A percentile compares a stretch with the other conserved stretches of the same genome.
Conservation (phyloP, 2,113 vertebrate genomes). For the Columba janthina region DNA sequence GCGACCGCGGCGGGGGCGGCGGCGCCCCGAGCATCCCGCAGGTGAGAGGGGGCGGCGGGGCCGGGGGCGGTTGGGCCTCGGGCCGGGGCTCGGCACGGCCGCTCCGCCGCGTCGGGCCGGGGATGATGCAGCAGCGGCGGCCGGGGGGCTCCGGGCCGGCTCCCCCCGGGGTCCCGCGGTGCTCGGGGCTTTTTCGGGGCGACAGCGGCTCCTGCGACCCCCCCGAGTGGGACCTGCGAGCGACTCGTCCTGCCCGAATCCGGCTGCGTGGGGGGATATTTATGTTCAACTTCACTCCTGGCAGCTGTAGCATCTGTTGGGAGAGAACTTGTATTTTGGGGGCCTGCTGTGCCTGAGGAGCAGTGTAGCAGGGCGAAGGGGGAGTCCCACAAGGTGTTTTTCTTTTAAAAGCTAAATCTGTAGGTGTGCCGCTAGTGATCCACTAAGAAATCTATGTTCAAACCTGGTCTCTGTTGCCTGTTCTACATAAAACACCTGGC, state of each 20-base stretch:
- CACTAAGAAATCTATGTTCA: not conserved
- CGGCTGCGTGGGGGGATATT: not conserved
- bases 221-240: not conserved
- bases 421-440: not conserved
- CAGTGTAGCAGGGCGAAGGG: rapidly evolving
- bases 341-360: not conserved
- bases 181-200: not conserved
- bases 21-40: too few relatives aligned
- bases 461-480: not conserved
- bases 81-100: not conserved
- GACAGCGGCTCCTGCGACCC: not conserved
- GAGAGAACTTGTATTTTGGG: not conserved
- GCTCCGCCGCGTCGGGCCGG: not conserved
- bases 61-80: not conserved
- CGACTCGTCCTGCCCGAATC: not conserved
- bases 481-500: not conserved
- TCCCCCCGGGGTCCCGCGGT: not conserved
- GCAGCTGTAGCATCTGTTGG: not conserved
- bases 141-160: not conserved
- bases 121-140: not conserved
- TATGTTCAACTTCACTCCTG: not conserved
- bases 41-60: too few relatives aligned
- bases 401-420: not conserved
- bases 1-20: too few relatives aligned
- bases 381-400: not conserved